Conservation (phyloP, 2,888 invertebrate genomes). For the Noctuana brunneofusca region DNA sequence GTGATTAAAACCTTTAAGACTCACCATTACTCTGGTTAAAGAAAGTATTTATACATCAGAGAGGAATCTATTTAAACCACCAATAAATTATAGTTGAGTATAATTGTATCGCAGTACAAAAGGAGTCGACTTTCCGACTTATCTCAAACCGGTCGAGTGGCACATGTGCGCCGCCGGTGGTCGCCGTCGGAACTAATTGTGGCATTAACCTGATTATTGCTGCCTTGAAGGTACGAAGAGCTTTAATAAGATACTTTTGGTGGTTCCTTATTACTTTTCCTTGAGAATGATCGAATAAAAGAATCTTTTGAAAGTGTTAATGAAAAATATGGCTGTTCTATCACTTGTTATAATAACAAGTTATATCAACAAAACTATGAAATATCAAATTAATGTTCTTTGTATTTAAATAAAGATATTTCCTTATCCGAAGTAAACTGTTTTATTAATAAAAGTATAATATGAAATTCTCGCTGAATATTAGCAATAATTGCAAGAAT, state of each 20-base stretch:
- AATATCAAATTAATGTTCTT: no score
- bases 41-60: slow-evolving; percentile 20
- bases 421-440: no score
- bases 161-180: slow-evolving; percentile 61
- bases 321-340: neutral
- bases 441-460: no score
- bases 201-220: slow-evolving; percentile 63
- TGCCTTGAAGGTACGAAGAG: slow-evolving; percentile 27
- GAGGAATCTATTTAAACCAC: slow-evolving; percentile 28
- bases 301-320: no score
- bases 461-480: no score
- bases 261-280: slow-evolving; percentile 15
- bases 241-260: slow-evolving; percentile 25
- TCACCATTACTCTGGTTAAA: slow-evolving; percentile 8
- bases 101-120: slow-evolving; percentile 31
- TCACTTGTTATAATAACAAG: neutral
- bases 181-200: slow-evolving; percentile 63
- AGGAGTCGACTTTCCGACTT: slow-evolving; percentile 24
- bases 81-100: slow-evolving; percentile 32
- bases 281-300: neutral
- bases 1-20: neutral
- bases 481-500: no score
- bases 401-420: no score
- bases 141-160: slow-evolving; percentile 48
- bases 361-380: no score